Evolutionary conservation across 2,113 vertebrate genomes (phyloP), one percentile per base, ranked within the genome.

Genomic region (Muntiacus reevesi): DNA sequence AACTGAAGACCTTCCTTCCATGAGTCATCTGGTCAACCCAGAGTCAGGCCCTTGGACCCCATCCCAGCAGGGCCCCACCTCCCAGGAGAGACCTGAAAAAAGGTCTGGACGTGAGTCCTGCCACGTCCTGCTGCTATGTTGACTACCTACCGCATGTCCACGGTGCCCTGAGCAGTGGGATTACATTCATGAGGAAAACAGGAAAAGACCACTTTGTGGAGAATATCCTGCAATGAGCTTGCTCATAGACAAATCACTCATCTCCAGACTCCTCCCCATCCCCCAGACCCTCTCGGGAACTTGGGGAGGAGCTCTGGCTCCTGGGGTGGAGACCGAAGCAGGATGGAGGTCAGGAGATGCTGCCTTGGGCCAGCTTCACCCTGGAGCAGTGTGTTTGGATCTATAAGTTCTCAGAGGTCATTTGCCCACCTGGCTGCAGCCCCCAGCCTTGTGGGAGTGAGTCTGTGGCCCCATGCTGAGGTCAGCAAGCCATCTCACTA

Each of bases 141-240:
- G 16, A 86, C 40, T 59, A 33, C 2, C 4, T 33, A 8, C 17
- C 19, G 23, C 0, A 2, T 30, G 84, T 43, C 40, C 28, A 30
- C 0, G 2, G 28, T 45, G 27, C 84, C 30, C 84, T 62, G 28
- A 28, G 25, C 57, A 62, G 84, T 21, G n/a, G n/a, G n/a, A 11
- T 57, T 16, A 28, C n/a, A 57, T 17, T 14, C 0, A 0, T 28
- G 52, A 40, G n/a, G 82, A 15, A 84, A 16, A 84, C 4, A 25
- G n/a, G 82, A 84, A 36, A 83, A 83, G 33, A 55, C n/a, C 81
- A 40, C 52, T 21, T 82, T 54, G 19, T 8, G 12, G 79, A 54
- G 79, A 54, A n/a, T 6, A 25, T 4, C 47, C n/a, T 27, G 7
- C 13, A 57, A 0, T 40, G 82, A 84, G n/a, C 82, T 57, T 4